Conservation (phyloP, 1,140 invertebrate species). For the Drosophila repleta region DNA sequence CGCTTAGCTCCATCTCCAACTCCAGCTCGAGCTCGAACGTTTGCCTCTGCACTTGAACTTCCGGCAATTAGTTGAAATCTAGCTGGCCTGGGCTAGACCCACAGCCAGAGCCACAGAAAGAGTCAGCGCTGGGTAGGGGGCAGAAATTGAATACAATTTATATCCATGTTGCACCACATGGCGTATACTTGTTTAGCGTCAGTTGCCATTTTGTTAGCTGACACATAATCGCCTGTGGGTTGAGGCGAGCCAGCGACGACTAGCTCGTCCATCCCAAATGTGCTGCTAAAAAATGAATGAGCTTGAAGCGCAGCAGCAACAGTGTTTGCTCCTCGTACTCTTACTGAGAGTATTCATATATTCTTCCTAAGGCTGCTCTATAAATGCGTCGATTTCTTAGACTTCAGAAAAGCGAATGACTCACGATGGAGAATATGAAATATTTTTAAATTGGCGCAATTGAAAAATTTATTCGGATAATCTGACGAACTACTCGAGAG, state of each 20-base stretch:
- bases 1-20: not conserved
- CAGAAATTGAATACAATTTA: conserved; percentile 35
- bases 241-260: conserved; percentile 29
- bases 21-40: not conserved
- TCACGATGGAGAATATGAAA: no score
- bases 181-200: conserved; percentile 64
- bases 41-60: conserved; percentile 55
- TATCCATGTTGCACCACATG: conserved; percentile 57
- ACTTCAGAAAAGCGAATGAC: no score
- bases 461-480: no score
- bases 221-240: conserved; percentile 34
- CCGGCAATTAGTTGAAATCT: conserved; percentile 64
- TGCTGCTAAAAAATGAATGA: conserved; percentile 56
- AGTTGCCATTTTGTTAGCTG: conserved; percentile 29
- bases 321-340: not conserved
- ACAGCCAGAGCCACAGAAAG: not conserved
- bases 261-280: conserved; percentile 13
- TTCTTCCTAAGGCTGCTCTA: not conserved
- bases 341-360: not conserved
- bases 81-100: not conserved
- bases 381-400: no score
- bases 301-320: not conserved
- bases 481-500: no score
- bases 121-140: no score
- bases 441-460: no score